Evolutionary conservation across 2,113 vertebrate species (phyloP), one percentile per base, ranked within the genome.

Genomic region (Eudyptes chrysolophus): DNA sequence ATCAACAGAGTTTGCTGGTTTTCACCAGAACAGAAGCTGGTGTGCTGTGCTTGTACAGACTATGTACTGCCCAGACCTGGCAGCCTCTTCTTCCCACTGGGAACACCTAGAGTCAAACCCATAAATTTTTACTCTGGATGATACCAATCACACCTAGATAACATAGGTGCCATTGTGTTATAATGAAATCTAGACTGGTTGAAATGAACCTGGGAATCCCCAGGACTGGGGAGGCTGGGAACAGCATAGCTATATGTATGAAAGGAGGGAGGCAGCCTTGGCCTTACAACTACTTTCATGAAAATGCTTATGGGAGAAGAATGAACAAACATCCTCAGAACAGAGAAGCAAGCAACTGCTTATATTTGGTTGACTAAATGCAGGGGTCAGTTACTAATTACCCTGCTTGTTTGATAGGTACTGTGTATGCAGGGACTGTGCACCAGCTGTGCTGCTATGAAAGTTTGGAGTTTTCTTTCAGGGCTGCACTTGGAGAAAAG

Each of bases 221-320:
- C 11, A 58, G 54, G 40, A 70, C 4, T 2, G 12, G 27, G 13
- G 22, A 90, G 22, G 11, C 16, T 81, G 51, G 75, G 19, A 84
- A 32, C 4, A 77, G 16, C 29, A n/a, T 2, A 34, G 8, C 10
- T 70, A 0, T 26, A 8, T 16, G 20, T 26, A 34, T 22, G 27
- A 71, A 58, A 74, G 5, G 3, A 80, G 19, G 10, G 1, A 0
- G 32, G 20, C 13, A 86, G 32, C 22, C 10, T 27, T 36, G 8
- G 7, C n/a, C 24, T 18, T 62, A 9, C 27, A 87, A 69, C 17
- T 29, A 15, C 22, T 46, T 71, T 34, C 11, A 42, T 29, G 51
- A 54, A 80, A 64, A 80, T 44, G 6, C 3, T 57, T 24, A 8
- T 5, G 22, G n/a, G 19, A 77, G 22, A 65, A 76, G 22, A 57